A percentile compares a stretch with the other conserved stretches of the same genome.
These are phyloP conservation scores for Drosophila triauraria DNA, from an alignment of 1,140 invertebrate genomes.

Conservation along the genomic window DNA sequence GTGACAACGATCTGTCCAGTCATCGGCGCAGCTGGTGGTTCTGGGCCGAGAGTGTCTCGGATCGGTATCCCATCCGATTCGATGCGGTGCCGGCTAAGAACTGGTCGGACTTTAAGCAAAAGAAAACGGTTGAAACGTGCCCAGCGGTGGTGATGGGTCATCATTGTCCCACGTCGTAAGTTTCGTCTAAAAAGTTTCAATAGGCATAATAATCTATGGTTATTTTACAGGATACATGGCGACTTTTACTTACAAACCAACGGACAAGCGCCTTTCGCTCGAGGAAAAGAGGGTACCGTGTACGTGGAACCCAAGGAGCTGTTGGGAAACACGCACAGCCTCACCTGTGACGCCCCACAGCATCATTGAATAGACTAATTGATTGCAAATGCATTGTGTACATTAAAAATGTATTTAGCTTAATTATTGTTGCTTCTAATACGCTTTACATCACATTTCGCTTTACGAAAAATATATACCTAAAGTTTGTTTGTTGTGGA, in stretches of 20 bases:
- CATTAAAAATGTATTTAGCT: slow-evolving; percentile 13
- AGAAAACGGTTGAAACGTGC: slow-evolving; percentile 52
- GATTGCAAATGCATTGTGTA: slow-evolving; percentile 10
- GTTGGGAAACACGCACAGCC: slow-evolving; percentile 53
- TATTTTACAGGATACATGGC: slow-evolving; percentile 72
- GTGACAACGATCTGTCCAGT: slow-evolving; percentile 87
- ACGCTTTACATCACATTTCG: slow-evolving; percentile 23
- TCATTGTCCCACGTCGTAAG: slow-evolving; percentile 76
- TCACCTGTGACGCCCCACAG: slow-evolving; percentile 30
- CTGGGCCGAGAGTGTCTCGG: slow-evolving; percentile 87
- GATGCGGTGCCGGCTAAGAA: slow-evolving; percentile 83
- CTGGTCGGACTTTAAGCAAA: slow-evolving; percentile 85
- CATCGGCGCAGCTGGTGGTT: slow-evolving; percentile 88
- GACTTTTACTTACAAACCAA: slow-evolving; percentile 85
- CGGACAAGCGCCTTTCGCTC: slow-evolving; percentile 80
- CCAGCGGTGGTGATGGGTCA: slow-evolving; percentile 75
- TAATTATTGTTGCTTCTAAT: slow-evolving; percentile 19
- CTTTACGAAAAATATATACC: slow-evolving; percentile 34
- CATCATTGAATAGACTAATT: slow-evolving; percentile 5
- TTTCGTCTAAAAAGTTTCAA: not conserved
- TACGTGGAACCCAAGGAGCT: slow-evolving; percentile 79
- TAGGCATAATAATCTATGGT: not conserved
- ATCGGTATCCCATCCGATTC: slow-evolving; percentile 85
- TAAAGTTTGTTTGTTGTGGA: slow-evolving; percentile 41
- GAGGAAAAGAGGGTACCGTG: slow-evolving; percentile 69